Percentiles rank a stretch among this genome's conserved stretches.
Conservation (phyloP, 2,888 invertebrate species). For the Temnothorax rugatulus region DNA sequence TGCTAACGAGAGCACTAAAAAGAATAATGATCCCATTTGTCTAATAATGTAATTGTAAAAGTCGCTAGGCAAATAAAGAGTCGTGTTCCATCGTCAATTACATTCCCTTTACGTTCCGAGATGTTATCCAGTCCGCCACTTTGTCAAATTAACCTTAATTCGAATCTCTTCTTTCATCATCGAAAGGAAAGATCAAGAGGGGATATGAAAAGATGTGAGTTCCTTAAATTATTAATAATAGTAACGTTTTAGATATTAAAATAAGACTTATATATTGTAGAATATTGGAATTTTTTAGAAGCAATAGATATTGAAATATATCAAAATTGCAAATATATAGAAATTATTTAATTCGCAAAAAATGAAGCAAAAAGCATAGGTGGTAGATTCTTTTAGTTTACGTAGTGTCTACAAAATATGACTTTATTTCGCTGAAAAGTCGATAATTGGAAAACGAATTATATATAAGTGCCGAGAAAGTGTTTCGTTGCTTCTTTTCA, state of each 20-base stretch:
- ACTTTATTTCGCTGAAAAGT: not conserved
- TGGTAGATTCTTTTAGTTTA: not conserved
- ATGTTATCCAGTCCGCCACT: slow-evolving; percentile 8
- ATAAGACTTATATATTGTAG: not conserved
- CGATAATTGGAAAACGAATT: slow-evolving; percentile 14
- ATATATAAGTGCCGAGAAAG: not conserved
- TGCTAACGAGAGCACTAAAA: slow-evolving; percentile 48
- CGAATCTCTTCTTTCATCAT: not conserved
- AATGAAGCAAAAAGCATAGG: not conserved
- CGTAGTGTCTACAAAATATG: not conserved
- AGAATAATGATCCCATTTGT: slow-evolving; percentile 58
- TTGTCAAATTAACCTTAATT: slow-evolving; percentile 24
- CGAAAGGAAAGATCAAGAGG: not conserved
- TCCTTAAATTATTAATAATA: not conserved
- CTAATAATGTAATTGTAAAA: slow-evolving; percentile 63
- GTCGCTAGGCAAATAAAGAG: slow-evolving; percentile 44
- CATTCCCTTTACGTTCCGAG: not conserved
- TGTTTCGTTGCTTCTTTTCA: not conserved
- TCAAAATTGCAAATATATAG: not conserved
- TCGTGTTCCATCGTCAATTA: not conserved
- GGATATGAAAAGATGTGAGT: not conserved
- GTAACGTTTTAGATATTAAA: not conserved
- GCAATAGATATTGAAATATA: not conserved
- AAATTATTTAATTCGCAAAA: not conserved
- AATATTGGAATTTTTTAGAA: not conserved